Base-by-base conservation (phyloP, 1,140 invertebrate species). In the Drosophila oshimai region DNA sequence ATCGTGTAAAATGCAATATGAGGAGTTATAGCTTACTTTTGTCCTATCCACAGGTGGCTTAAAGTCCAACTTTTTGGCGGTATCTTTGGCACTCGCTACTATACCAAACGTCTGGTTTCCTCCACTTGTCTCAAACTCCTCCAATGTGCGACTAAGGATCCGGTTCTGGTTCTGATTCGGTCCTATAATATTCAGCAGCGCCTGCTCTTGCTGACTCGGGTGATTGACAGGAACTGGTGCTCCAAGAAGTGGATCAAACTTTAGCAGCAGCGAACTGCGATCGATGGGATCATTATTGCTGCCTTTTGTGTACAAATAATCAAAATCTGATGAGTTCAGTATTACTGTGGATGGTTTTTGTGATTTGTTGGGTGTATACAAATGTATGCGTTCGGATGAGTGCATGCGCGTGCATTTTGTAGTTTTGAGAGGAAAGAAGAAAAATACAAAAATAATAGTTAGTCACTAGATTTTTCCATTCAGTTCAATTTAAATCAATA, bases 231-330 rank as follows among this genome's bases (percentile, higher is more conserved):
- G 89, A 47, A 91, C 81, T 34, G 90, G 78, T 26, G 75, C 33
- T 58, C 87, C 87, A 45, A 91, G 67, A 33, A 91, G 76, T 20
- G 90, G 90, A 79, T 91, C 90, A 41, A 91, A 91, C 64, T 74
- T 89, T 53, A 91, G 83, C 50, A 91, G 53, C 26, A 91, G 51
- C 15, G 90, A 91, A 53, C 81, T 89, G 6, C 90, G 86, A 73
- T 89, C 83, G 47, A 87, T 57, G 51, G 64, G 75, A 34, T 54
- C 81, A 79, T 73, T 83, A 55, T 74, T 87, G 71, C 55, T 77
- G 80, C 87, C 84, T 89, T 91, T 90, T 20, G 90, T 88, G 54
- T 81, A 88, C 47, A 91, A 69, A 83, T 86, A 91, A 72, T 91
- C 90, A 51, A 91, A 90, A 73, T 91, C 90, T 55, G 80, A 90